phyloP scores from a whole-genome alignment of 2,888 invertebrate species.

The Synanthedon myopaeformis region DNA sequence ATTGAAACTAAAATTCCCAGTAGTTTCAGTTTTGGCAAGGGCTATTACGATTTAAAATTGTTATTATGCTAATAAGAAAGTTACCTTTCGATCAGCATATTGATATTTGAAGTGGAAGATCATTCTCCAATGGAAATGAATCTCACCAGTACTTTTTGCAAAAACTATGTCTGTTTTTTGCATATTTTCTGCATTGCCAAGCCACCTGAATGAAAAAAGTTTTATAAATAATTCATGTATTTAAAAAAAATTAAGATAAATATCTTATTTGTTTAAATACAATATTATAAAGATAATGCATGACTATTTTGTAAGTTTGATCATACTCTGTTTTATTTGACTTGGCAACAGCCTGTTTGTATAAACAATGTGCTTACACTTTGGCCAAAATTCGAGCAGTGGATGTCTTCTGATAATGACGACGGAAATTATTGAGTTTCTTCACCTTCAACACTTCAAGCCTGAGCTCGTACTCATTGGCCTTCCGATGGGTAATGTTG shows the following conservation, averaged over 20 bases:
- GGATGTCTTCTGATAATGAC: conserved; percentile 40
- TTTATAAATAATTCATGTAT: too few relatives aligned
- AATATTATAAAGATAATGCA: too few relatives aligned
- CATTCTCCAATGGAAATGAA: conserved; percentile 92
- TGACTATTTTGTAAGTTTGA: too few relatives aligned
- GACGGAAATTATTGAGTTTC: conserved; percentile 75
- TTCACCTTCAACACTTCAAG: conserved; percentile 75
- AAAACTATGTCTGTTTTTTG: conserved; percentile 90
- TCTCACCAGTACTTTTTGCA: conserved; percentile 81
- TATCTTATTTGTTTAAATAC: too few relatives aligned
- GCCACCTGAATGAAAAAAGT: conserved; percentile 68
- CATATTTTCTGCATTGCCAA: conserved; percentile 72
- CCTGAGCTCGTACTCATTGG: conserved; percentile 76
- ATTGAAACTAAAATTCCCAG: too few relatives aligned
- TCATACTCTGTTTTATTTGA: too few relatives aligned
- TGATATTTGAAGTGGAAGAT: conserved; percentile 84
- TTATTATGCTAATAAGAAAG: too few relatives aligned
- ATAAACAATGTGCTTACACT: too few relatives aligned
- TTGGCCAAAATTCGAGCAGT: conserved; percentile 71
- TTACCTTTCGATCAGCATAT: conserved; percentile 77
- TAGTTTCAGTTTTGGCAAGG: too few relatives aligned
- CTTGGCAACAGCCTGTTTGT: too few relatives aligned
- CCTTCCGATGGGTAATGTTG: conserved; percentile 80
- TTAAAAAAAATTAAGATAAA: too few relatives aligned
- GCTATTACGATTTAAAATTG: too few relatives aligned